Base-by-base conservation (phyloP, 2,113 vertebrate genomes). In the Blennius ocellaris region DNA sequence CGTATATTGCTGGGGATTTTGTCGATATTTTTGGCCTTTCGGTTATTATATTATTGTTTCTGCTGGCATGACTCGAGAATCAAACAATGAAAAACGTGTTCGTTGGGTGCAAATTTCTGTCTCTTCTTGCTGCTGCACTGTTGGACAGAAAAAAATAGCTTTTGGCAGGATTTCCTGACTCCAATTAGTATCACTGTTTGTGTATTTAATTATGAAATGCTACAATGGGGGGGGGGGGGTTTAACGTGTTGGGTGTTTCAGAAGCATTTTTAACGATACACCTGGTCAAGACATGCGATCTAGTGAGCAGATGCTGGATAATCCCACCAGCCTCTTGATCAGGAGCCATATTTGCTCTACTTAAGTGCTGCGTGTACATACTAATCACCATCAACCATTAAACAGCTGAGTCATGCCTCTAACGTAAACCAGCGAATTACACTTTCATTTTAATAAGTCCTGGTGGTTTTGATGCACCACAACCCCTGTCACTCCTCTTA, bases 401-500 rank as follows among this genome's bases (percentile, higher is more conserved):
- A 82, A 67, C 49, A 62, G 60, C 76, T 56, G 66, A 73, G 45
- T 66, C 58, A 51, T 15, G 58, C 52, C 60, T 49, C 64, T 51
- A 73, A 85, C 65, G 67, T 76, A 80, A 86, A 86, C 82, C 75
- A 84, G 76, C 52, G 73, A 80, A 76, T 85, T 56, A 5, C 53
- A 15, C 52, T 44, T 15, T 55, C 55, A 47, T 47, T 77, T 67
- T 9, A 58, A 73, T 48, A 59, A 55, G 73, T 84, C 56, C 48
- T 70, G 59, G 68, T 51, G 78, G 78, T 89, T 87, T 83, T 83
- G 76, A 90, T 82, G 77, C 64, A 69, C 69, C 75, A 6, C 74
- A 84, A 77, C 54, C 57, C 82, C 77, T 86, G 88, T 91, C 80
- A 69, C 68, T 85, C 65, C 69, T 68, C 77, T 85, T 91, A 83